Percentiles rank a stretch among this genome's conserved stretches.
phyloP scores from a whole-genome alignment of 2,113 vertebrate genomes.

The Rhizomys pruinosus region DNA sequence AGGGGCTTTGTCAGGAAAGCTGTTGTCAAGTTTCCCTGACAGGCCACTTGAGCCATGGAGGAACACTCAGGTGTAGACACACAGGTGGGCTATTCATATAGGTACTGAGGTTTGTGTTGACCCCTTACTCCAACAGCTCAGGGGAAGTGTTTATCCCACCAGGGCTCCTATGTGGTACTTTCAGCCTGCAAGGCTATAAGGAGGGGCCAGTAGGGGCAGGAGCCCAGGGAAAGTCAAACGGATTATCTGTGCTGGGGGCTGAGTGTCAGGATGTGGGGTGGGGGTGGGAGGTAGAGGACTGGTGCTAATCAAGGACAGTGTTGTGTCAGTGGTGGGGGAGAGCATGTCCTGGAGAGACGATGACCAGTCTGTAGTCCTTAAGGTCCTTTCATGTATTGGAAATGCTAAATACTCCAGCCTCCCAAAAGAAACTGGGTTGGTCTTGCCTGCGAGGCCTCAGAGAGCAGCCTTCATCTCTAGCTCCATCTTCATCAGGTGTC shows the following conservation, averaged over 20 bases:
- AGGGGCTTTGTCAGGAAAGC: background rate
- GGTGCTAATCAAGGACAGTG: background rate
- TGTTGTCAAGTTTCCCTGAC: background rate
- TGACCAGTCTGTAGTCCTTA: background rate
- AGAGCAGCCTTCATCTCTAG: background rate
- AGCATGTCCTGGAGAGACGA: background rate
- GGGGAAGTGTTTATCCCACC: background rate
- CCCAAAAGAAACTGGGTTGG: background rate
- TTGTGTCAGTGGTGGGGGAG: background rate
- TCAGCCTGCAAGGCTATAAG: background rate
- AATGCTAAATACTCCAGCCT: background rate
- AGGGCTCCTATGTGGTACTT: background rate
- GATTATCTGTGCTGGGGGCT: background rate
- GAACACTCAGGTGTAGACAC: background rate
- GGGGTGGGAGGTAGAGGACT: too few species aligned
- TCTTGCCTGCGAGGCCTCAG: background rate
- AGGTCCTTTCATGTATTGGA: background rate
- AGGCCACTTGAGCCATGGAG: background rate
- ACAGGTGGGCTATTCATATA: too few species aligned
- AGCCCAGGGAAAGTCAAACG: background rate
- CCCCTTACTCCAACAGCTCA: background rate
- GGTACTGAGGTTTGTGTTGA: background rate
- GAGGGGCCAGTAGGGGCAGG: background rate
- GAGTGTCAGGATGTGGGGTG: background rate
- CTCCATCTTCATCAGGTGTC: background rate